Evolutionary conservation across 2,888 invertebrate species (phyloP).

Genomic region (Crossocerus cetratus): DNA sequence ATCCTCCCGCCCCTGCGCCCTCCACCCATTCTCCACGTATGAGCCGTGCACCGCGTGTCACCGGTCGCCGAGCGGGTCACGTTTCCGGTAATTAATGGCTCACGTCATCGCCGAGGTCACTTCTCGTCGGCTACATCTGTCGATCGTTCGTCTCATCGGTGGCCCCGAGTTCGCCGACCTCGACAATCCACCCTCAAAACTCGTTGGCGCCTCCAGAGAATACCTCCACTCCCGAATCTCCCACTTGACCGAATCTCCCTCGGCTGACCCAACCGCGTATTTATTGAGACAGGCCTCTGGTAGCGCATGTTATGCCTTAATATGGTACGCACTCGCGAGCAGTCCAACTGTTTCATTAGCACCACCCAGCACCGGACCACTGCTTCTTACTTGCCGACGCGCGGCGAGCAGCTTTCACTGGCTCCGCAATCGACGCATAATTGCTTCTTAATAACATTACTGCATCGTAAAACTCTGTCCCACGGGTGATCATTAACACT

Average conservation of each 20-base stretch:
- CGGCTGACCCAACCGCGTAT: too few species aligned
- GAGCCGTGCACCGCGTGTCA: conserved; percentile 51
- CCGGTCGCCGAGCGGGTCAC: conserved; percentile 60
- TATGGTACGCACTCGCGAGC: too few species aligned
- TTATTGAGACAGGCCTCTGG: too few species aligned
- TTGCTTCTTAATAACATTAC: conserved; percentile 3
- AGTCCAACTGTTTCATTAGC: too few species aligned
- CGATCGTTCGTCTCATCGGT: conserved; percentile 61
- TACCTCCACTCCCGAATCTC: too few species aligned
- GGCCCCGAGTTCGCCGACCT: conserved; percentile 6
- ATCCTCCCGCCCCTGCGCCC: conserved; percentile 40
- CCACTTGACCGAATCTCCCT: too few species aligned
- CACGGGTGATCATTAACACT: background rate
- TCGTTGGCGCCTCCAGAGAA: background rate
- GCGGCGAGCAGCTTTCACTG: background rate
- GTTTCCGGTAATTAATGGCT: conserved; percentile 74
- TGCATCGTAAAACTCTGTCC: background rate
- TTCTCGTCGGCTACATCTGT: conserved; percentile 66
- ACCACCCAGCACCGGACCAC: too few species aligned
- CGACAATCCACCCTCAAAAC: background rate
- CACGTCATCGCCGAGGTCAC: conserved; percentile 66
- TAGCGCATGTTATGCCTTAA: too few species aligned
- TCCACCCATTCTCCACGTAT: conserved; percentile 48
- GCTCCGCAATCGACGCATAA: background rate
- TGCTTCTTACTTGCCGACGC: background rate